Conservation (phyloP, 2,797 vertebrate species). For the Bradypodion ventrale region DNA sequence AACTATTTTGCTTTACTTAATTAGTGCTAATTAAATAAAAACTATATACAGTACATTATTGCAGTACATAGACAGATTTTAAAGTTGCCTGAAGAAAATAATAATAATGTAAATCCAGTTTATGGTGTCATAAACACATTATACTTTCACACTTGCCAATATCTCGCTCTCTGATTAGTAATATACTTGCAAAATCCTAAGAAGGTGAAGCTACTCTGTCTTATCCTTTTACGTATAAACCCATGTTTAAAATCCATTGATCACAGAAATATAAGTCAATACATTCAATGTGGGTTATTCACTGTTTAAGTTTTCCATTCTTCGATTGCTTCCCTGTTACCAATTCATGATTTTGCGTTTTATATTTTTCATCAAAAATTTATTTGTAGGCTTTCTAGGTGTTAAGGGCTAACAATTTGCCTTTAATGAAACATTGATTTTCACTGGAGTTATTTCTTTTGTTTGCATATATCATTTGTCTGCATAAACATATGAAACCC, state of each 20-base stretch:
- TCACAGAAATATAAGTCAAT: constrained; percentile 22
- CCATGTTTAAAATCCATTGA: constrained; percentile 5
- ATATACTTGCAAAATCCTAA: constrained; percentile 66
- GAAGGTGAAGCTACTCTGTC: constrained; percentile 37
- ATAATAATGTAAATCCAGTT: constrained; percentile 39
- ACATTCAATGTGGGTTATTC: constrained; percentile 36
- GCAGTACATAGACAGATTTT: neutral
- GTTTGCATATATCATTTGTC: constrained; percentile 37
- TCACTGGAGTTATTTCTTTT: constrained; percentile 8
- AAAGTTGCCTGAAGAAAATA: constrained; percentile 38
- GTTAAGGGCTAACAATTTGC: constrained; percentile 40
- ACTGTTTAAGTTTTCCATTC: constrained; percentile 46
- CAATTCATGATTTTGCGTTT: constrained; percentile 46
- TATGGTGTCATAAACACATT: constrained; percentile 47
- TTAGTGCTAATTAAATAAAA: constrained; percentile 53
- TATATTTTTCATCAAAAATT: constrained; percentile 42
- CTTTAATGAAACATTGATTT: constrained; percentile 37
- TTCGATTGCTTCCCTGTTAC: constrained; percentile 41
- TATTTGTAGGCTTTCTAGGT: constrained; percentile 43
- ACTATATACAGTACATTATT: fast-evolving
- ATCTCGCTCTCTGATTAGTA: constrained; percentile 31
- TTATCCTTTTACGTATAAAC: constrained; percentile 28
- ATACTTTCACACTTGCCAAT: constrained; percentile 45
- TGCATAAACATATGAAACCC: constrained; percentile 25
- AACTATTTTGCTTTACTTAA: constrained; percentile 45